These are phyloP conservation scores for Crenichthys baileyi DNA, from an alignment of 2,797 vertebrate genomes.

Conservation along the genomic window DNA sequence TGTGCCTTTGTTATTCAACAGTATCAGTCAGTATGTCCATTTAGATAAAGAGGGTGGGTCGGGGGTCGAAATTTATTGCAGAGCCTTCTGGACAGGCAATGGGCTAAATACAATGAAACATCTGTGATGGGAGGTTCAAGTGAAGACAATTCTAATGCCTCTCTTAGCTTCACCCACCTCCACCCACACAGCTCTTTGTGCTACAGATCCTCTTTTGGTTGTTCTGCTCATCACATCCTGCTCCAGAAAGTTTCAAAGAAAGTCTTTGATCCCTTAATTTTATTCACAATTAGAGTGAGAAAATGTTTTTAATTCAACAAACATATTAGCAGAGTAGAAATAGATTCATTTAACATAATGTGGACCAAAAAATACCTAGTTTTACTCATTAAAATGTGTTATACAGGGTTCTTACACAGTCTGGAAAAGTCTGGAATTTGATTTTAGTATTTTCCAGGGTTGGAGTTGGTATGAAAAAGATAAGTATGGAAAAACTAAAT, in stretches of 20 bases:
- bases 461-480: no score
- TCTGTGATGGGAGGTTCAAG: constrained; percentile 68
- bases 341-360: background rate
- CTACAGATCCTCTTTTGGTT: background rate
- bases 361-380: no score
- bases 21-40: constrained; percentile 34
- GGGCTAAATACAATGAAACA: constrained; percentile 62
- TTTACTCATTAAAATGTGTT: no score
- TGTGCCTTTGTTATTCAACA: constrained; percentile 47
- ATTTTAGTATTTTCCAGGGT: no score
- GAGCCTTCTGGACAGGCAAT: constrained; percentile 61
- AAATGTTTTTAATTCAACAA: background rate
- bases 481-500: no score
- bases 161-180: constrained; percentile 20
- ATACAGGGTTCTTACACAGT: no score
- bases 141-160: constrained; percentile 35
- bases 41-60: constrained; percentile 12
- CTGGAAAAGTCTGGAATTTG: no score
- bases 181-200: background rate
- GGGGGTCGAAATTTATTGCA: constrained; percentile 42
- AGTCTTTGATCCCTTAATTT: constrained; percentile 1
- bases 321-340: background rate
- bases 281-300: background rate
- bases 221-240: constrained; percentile 11
- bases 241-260: background rate